Percentiles rank a stretch among this genome's conserved stretches.
These are phyloP conservation scores for Acanthisitta chloris DNA, from an alignment of 2,113 vertebrate species.

Conservation along the genomic window DNA sequence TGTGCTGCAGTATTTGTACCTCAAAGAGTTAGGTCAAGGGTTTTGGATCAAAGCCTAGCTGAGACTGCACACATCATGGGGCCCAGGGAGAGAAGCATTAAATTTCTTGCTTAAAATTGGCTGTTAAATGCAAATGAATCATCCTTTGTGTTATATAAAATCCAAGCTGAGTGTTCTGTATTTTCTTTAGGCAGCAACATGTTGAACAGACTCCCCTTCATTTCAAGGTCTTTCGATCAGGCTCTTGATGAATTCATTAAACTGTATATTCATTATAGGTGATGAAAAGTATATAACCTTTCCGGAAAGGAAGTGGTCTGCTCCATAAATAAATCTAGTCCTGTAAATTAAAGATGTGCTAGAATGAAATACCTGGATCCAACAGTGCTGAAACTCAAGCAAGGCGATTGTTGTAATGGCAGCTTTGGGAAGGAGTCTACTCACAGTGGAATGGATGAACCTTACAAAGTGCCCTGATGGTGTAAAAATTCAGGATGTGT, in stretches of 20 bases:
- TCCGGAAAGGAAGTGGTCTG: background rate
- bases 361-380: background rate
- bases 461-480: background rate
- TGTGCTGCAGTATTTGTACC: background rate
- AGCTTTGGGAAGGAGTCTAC: background rate
- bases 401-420: background rate
- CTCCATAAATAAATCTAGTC: background rate
- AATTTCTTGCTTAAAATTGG: slow-evolving; percentile 22
- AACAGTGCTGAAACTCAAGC: background rate
- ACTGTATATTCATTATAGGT: slow-evolving; percentile 1
- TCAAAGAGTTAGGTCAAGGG: background rate
- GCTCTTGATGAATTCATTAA: slow-evolving; percentile 29
- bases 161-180: background rate
- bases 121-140: slow-evolving; percentile 40
- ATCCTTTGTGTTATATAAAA: slow-evolving; percentile 33
- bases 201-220: background rate
- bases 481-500: background rate
- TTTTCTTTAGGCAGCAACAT: slow-evolving; percentile 31
- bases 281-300: slow-evolving; percentile 36
- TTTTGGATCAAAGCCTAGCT: slow-evolving; percentile 55
- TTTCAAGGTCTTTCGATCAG: slow-evolving; percentile 6
- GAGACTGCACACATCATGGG: background rate
- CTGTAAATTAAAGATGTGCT: slow-evolving; percentile 24
- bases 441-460: background rate
- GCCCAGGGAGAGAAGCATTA: background rate